Conservation (phyloP, 2,113 vertebrate genomes). For the Mesembrinibis cayennensis region DNA sequence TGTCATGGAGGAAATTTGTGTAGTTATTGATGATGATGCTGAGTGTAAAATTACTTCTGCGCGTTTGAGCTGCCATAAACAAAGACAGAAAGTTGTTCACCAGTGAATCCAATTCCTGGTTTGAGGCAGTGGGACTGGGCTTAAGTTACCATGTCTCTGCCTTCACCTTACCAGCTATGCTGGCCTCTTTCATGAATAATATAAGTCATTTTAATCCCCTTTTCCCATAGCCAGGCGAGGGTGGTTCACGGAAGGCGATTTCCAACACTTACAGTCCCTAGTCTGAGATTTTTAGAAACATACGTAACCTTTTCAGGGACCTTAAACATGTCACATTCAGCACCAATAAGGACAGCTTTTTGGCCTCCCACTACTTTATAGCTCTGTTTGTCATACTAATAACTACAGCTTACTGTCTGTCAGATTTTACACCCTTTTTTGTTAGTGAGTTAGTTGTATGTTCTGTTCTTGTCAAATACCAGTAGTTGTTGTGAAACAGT, state of each 20-base stretch:
- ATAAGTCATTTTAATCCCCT: background rate
- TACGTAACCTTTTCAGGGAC: background rate
- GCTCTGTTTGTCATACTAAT: background rate
- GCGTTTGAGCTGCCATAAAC: background rate
- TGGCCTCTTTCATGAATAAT: background rate
- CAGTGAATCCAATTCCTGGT: background rate
- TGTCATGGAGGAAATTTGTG: background rate
- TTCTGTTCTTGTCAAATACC: background rate
- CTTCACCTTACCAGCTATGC: background rate
- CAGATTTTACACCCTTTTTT: background rate
- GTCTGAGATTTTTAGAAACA: background rate
- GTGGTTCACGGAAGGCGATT: background rate
- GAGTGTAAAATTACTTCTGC: background rate
- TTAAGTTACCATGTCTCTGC: background rate
- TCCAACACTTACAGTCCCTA: background rate
- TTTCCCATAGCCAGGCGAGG: rapidly evolving
- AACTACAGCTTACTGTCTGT: background rate
- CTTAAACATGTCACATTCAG: background rate
- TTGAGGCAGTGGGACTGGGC: background rate
- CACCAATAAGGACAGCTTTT: background rate
- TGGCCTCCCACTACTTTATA: background rate
- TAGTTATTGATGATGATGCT: no score
- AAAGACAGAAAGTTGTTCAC: background rate
- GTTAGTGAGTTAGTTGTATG: background rate
- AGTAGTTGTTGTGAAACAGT: background rate